phyloP scores from a whole-genome alignment of 2,113 vertebrate species.

The Holacanthus passer region DNA sequence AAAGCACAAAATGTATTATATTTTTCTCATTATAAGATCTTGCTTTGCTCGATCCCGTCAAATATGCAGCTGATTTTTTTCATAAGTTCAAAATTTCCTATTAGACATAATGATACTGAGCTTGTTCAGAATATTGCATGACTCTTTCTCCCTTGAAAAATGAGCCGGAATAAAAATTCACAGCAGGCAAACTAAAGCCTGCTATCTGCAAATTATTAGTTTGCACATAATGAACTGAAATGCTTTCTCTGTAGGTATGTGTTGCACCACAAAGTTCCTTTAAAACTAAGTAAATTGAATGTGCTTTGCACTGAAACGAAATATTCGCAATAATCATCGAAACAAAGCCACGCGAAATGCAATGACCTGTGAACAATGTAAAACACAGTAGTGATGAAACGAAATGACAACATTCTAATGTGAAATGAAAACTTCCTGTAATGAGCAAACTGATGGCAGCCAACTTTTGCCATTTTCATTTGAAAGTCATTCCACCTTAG shows the following conservation, averaged over 20 bases:
- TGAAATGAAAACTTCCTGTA: conserved; percentile 13
- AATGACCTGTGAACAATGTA: conserved; percentile 41
- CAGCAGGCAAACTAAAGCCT: not conserved
- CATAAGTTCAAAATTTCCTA: not conserved
- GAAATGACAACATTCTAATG: not conserved
- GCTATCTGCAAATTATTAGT: not conserved
- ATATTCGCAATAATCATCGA: not conserved
- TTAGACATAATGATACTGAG: not conserved
- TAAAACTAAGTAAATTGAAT: conserved; percentile 16
- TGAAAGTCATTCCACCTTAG: conserved; percentile 46
- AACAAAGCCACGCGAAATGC: conserved; percentile 23
- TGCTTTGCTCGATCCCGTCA: not conserved
- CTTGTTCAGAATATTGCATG: not conserved
- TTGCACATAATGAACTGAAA: not conserved
- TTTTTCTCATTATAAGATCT: not conserved
- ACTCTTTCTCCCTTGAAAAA: not conserved
- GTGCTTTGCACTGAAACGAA: conserved; percentile 5
- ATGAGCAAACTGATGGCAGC: not conserved
- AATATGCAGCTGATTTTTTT: not conserved
- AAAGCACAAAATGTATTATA: not conserved
- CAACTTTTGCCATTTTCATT: conserved; percentile 45
- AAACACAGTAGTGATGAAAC: not conserved
- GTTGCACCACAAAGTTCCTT: not conserved
- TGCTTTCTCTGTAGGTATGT: not conserved
- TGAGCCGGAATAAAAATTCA: not conserved